These are phyloP conservation scores for Sylvietta virens DNA, from an alignment of 2,113 vertebrate genomes.

Conservation along the genomic window DNA sequence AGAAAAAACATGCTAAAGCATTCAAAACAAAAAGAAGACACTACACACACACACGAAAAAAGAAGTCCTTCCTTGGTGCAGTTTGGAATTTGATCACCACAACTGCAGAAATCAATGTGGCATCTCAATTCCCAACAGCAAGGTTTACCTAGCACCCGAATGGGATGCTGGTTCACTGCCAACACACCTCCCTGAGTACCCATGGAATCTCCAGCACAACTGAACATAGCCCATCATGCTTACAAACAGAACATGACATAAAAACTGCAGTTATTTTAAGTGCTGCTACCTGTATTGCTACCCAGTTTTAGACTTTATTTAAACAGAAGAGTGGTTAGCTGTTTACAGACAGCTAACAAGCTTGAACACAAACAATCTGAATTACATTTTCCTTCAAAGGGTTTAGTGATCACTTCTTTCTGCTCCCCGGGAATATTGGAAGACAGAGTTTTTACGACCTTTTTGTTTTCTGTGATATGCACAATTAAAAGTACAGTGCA, in stretches of 20 bases:
- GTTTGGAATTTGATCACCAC: not conserved
- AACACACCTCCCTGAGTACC: fast-evolving
- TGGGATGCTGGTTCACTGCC: not conserved
- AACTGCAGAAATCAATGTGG: not conserved
- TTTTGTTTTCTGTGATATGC: not conserved
- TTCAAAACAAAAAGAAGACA: not conserved
- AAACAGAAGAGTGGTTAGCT: not conserved
- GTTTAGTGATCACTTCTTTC: not conserved
- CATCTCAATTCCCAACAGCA: not conserved
- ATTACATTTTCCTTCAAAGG: not conserved
- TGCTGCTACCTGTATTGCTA: not conserved
- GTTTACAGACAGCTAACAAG: not conserved
- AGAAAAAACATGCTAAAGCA: not conserved
- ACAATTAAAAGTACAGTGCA: not conserved
- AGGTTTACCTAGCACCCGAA: not conserved
- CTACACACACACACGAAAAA: not conserved
- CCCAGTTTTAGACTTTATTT: not conserved
- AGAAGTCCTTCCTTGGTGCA: not conserved
- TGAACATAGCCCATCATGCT: not conserved
- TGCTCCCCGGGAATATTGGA: not conserved
- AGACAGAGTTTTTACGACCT: not conserved
- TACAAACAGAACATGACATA: not conserved
- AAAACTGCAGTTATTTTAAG: not conserved
- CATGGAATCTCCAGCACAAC: not conserved
- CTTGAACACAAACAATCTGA: not conserved